phyloP scores from a whole-genome alignment of 23 tunicate genomes.

The Ascidia mentula region DNA sequence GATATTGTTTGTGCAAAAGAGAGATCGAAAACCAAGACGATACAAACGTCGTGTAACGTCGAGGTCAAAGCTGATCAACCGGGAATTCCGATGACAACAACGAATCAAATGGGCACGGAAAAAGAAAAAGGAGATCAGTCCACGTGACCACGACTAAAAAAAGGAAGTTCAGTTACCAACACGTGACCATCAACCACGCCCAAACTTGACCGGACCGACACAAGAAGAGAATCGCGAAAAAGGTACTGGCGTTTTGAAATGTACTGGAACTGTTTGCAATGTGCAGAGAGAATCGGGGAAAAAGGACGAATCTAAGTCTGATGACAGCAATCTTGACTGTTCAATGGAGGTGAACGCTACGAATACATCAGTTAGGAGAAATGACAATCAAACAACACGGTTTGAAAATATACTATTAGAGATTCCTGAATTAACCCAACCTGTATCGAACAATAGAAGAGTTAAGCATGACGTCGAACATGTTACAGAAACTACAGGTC shows the following conservation, averaged over 20 bases:
- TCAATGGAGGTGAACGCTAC: too few species aligned
- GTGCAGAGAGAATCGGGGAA: not conserved
- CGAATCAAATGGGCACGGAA: not conserved
- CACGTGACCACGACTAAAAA: too few species aligned
- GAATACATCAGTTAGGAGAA: not conserved
- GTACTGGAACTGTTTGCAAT: not conserved
- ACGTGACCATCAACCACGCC: not conserved
- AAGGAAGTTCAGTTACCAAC: not conserved
- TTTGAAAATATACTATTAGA: not conserved
- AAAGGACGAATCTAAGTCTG: not conserved
- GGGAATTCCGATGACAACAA: too few species aligned
- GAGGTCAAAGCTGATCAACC: too few species aligned
- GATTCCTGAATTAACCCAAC: not conserved
- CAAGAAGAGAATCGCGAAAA: not conserved
- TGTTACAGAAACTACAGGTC: not conserved
- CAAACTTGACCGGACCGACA: not conserved
- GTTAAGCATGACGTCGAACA: not conserved
- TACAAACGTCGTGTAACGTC: not conserved
- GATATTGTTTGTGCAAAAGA: too few species aligned
- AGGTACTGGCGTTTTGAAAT: not conserved
- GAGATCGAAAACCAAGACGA: not conserved
- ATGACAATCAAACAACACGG: not conserved
- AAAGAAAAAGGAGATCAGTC: too few species aligned
- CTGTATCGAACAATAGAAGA: not conserved
- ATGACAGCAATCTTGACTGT: not conserved